phyloP scores from a whole-genome alignment of 2,797 vertebrate genomes.

The Rhyacichthys aspro region DNA sequence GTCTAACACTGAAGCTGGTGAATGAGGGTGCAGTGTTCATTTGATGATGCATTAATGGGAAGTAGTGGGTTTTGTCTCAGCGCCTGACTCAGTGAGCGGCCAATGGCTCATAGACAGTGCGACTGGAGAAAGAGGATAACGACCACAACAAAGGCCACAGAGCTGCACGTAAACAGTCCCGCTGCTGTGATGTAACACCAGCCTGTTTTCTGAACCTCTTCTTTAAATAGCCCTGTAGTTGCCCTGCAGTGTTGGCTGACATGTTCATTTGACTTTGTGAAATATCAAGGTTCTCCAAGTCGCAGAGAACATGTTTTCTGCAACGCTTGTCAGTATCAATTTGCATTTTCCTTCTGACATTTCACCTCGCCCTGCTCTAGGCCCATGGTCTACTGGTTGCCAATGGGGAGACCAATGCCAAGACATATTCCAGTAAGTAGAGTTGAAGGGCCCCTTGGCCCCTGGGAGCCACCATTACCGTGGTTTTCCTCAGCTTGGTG shows the following conservation, averaged over 20 bases:
- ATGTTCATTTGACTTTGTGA: conserved; percentile 83
- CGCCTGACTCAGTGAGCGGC: conserved; percentile 23
- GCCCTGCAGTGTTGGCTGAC: conserved; percentile 65
- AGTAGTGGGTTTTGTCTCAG: conserved; percentile 31
- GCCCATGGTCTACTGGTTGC: conserved; percentile 45
- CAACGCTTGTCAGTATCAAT: conserved; percentile 76
- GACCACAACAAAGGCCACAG: conserved; percentile 49
- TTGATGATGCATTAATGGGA: conserved; percentile 31
- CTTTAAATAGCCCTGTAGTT: conserved; percentile 76
- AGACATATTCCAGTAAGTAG: conserved; percentile 53
- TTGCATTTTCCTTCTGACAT: conserved; percentile 74
- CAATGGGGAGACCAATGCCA: conserved; percentile 53
- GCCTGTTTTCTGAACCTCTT: conserved; percentile 54
- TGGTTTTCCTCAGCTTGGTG: conserved; percentile 5
- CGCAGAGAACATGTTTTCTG: conserved; percentile 78
- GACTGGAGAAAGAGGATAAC: conserved; percentile 48
- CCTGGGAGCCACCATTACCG: conserved; percentile 35
- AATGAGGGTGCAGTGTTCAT: conserved; percentile 22
- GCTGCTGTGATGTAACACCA: conserved; percentile 62
- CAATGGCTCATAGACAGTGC: conserved; percentile 37
- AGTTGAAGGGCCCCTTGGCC: conserved; percentile 57
- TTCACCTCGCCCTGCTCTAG: conserved; percentile 61
- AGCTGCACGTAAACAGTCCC: conserved; percentile 50
- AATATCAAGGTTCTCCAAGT: conserved; percentile 81
- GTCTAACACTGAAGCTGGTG: conserved; percentile 3